Base-by-base conservation (phyloP, 1,140 invertebrate genomes). In the Pseudomyrmex gracilis region DNA sequence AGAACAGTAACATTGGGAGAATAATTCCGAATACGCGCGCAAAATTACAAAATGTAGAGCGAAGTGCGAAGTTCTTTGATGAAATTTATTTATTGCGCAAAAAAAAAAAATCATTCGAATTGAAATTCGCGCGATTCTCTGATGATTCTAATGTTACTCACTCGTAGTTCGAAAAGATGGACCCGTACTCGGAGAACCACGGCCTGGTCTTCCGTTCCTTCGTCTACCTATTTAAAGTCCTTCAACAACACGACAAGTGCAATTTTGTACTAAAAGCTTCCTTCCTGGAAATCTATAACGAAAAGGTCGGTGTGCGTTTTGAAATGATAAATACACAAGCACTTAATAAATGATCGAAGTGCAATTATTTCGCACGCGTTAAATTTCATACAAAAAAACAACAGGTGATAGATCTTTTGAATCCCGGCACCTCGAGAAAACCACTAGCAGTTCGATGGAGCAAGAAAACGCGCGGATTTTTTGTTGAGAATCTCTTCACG, bases 261-360 rank as follows among this genome's bases (percentile, higher is more conserved):
- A 96, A 97, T 92, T 98, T 98, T 94, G 95, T 99, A 49, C 95
- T 99, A 49, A 98, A 98, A 93, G 97, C 98, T 74, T 98, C 98
- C 85, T 98, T 99, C 94, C 94, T 99, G 84, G 98, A 99, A 95
- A 98, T 99, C 77, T 99, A 99, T 93, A 99, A 99, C 92, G 98
- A 99, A 95, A 98, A 99, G 95, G 98, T 99, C 90, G 94, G 66
- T 60, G 15, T 12, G 2, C 43, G n/a, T 15, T 70, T 34, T 60
- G 0, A 20, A 60, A 60, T 51, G 13, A 73, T 47, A 68, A 58
- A 45, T n/a, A 12, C 34, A 34, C 34, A 34, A 7, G 34, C 34
- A 7, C 34, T 0, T 34, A 7, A 5, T 7, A 7, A 34, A 4
- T 34, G 4, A 34, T 34, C 7, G 0, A 34, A 7, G 5, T 34